Conservation (phyloP, 2,797 vertebrate genomes). For the Adelosebastes latens region DNA sequence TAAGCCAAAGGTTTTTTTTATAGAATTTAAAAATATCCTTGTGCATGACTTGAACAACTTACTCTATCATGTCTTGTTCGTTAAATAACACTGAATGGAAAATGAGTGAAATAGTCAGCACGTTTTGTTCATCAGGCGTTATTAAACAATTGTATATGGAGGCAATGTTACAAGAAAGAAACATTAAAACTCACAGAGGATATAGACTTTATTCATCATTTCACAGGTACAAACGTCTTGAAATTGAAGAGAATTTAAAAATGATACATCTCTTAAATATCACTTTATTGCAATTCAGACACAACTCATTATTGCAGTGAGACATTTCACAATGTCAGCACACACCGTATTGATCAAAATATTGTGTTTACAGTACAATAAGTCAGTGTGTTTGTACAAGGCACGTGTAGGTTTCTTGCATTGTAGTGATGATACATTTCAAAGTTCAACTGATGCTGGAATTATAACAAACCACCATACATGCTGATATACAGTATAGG, state of each 20-base stretch:
- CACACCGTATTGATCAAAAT: constrained; percentile 12
- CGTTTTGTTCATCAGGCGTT: neutral
- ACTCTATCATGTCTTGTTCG: neutral
- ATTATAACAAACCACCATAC: neutral
- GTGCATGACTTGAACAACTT: neutral
- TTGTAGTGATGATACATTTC: constrained; percentile 3
- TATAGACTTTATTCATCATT: neutral
- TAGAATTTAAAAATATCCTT: neutral
- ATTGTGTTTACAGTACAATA: constrained; percentile 25
- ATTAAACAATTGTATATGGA: neutral
- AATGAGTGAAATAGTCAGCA: neutral
- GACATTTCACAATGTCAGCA: constrained; percentile 8
- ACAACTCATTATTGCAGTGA: constrained; percentile 21
- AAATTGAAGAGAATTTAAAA: neutral
- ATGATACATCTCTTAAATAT: constrained; percentile 21
- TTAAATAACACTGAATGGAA: neutral
- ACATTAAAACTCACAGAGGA: neutral
- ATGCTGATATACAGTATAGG: neutral
- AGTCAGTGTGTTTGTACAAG: constrained; percentile 15
- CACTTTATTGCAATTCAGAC: constrained; percentile 24
- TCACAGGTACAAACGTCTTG: constrained; percentile 21
- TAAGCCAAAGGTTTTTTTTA: neutral
- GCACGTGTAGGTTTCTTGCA: neutral
- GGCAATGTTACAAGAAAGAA: neutral
- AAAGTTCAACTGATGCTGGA: constrained; percentile 50